Conservation (phyloP, 2,797 vertebrate species). For the Pelodytes ibericus region DNA sequence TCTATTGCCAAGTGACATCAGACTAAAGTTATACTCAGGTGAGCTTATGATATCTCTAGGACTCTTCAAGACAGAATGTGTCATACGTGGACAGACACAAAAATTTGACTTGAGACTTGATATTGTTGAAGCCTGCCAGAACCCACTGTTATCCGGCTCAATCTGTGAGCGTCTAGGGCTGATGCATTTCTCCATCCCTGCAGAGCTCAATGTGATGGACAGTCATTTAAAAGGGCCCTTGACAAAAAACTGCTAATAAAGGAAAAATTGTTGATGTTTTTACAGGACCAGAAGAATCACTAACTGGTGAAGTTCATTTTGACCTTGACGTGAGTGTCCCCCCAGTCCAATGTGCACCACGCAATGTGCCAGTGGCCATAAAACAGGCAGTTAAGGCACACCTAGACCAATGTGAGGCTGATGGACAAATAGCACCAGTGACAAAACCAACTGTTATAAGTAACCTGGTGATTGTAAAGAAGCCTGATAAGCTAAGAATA, state of each 20-base stretch:
- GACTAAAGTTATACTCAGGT: constrained; percentile 3
- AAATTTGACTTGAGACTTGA: background rate
- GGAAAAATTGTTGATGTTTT: background rate
- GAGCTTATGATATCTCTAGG: constrained; percentile 3
- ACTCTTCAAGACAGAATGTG: constrained; percentile 6
- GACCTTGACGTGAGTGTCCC: no score
- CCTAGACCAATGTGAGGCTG: background rate
- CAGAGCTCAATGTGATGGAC: background rate
- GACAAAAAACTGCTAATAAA: background rate
- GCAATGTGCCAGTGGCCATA: background rate
- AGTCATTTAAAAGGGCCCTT: background rate
- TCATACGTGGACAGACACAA: background rate
- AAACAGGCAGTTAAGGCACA: background rate
- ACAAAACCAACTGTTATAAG: background rate
- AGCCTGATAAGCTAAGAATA: background rate
- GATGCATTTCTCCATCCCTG: background rate
- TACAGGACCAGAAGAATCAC: no score
- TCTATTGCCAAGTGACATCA: constrained; percentile 10
- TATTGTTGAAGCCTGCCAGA: background rate
- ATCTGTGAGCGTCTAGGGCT: background rate
- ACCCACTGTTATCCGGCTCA: background rate
- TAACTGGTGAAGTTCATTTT: no score
- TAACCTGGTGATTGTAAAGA: background rate
- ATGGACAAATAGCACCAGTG: background rate
- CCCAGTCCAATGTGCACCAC: no score